A percentile compares a stretch with the other conserved stretches of the same genome.
Conservation (phyloP, 2,113 vertebrate genomes). For the Oreochromis aureus region DNA sequence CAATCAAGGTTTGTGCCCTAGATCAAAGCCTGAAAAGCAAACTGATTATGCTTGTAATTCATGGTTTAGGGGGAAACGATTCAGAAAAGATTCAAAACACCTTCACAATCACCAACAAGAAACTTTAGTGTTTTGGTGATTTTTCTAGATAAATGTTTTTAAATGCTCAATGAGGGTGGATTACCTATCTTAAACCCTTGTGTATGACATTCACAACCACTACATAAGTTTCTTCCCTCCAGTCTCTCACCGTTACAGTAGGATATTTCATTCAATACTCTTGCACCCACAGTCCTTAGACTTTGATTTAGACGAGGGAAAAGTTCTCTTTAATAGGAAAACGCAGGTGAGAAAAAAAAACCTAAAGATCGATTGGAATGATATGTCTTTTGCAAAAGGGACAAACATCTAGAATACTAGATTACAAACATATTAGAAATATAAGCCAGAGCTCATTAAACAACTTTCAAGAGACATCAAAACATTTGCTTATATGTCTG, state of each 20-base stretch:
- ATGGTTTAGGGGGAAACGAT: neutral
- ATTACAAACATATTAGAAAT: neutral
- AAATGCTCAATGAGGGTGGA: neutral
- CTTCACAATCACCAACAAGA: neutral
- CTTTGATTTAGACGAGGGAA: neutral
- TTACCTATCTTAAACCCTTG: neutral
- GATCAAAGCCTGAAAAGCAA: neutral
- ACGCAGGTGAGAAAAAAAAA: neutral
- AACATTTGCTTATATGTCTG: neutral
- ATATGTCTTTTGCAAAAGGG: neutral
- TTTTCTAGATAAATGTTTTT: neutral
- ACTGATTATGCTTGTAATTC: neutral
- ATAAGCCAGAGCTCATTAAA: neutral
- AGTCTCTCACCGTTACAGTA: neutral
- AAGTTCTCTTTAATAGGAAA: neutral
- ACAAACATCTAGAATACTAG: neutral
- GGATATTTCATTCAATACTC: neutral
- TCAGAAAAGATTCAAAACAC: neutral
- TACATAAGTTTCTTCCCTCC: too few relatives aligned
- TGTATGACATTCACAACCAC: neutral
- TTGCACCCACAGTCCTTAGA: neutral
- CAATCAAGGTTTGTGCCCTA: neutral
- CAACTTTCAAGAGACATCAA: neutral
- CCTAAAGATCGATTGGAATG: neutral
- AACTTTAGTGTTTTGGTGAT: neutral